phyloP scores from a whole-genome alignment of 2,113 vertebrate species.

The Microtus oregoni region DNA sequence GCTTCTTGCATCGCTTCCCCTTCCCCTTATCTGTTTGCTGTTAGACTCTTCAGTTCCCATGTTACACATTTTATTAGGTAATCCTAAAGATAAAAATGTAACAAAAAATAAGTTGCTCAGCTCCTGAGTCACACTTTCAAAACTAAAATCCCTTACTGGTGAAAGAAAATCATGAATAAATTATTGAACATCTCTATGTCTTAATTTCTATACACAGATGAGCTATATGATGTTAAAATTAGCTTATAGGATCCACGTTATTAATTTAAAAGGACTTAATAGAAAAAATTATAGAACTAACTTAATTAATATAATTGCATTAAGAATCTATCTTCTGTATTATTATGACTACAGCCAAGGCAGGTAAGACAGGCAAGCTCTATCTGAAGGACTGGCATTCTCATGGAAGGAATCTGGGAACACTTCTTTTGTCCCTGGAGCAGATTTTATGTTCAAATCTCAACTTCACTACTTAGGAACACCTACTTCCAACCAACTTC shows the following conservation, averaged over 20 bases:
- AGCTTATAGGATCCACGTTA: background rate
- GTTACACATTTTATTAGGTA: slow-evolving; percentile 62
- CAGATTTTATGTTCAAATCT: background rate
- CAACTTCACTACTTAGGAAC: background rate
- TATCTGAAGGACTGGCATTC: background rate
- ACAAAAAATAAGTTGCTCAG: slow-evolving; percentile 39
- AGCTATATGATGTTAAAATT: background rate
- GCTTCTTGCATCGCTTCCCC: background rate
- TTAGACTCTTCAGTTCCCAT: slow-evolving; percentile 28
- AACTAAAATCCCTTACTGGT: background rate
- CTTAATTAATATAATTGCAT: background rate
- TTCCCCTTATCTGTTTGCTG: slow-evolving; percentile 58
- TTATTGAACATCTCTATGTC: slow-evolving; percentile 5
- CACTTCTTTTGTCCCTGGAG: background rate
- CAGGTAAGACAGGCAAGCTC: background rate
- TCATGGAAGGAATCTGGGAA: background rate
- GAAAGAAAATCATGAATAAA: background rate
- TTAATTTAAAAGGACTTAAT: slow-evolving; percentile 15
- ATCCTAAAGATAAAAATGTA: slow-evolving; percentile 51
- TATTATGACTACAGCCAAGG: background rate
- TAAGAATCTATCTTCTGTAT: background rate
- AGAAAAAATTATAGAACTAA: background rate
- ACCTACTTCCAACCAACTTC: background rate
- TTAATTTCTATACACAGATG: background rate
- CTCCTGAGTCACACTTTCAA: background rate